Evolutionary conservation across 2,888 invertebrate genomes (phyloP).

Genomic region (Lasioglossum calceatum): DNA sequence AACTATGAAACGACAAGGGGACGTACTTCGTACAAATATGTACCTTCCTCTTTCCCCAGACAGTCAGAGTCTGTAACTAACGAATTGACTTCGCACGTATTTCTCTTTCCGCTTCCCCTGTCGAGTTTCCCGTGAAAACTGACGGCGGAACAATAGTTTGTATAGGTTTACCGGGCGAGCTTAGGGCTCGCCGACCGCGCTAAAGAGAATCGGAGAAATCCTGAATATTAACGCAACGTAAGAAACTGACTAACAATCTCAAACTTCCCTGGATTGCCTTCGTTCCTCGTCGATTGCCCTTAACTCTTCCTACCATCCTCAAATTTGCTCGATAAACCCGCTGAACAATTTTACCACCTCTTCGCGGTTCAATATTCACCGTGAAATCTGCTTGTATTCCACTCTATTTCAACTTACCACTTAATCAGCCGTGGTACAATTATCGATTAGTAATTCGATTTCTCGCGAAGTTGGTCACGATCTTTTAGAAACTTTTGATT

Average conservation of each 20-base stretch:
- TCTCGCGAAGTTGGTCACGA: neutral
- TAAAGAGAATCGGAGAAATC: constrained; percentile 4
- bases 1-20: constrained; percentile 46
- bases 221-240: neutral
- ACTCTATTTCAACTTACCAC: neutral
- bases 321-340: neutral
- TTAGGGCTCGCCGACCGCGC: neutral
- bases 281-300: neutral
- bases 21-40: constrained; percentile 42
- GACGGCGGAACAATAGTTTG: constrained; percentile 3
- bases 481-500: neutral
- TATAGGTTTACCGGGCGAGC: constrained; percentile 6
- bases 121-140: neutral
- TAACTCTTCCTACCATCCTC: neutral
- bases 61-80: constrained; percentile 7
- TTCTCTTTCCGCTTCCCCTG: constrained; percentile 8
- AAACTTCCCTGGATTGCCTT: neutral
- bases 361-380: neutral
- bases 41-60: constrained; percentile 25
- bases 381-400: neutral
- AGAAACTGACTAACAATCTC: neutral
- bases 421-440: neutral
- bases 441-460: neutral
- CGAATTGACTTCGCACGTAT: constrained; percentile 4
- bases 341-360: neutral